A percentile compares a stretch with the other conserved stretches of the same genome.
Evolutionary conservation across 2,113 vertebrate species (phyloP).

Genomic region (Neodontobutis hainanensis): DNA sequence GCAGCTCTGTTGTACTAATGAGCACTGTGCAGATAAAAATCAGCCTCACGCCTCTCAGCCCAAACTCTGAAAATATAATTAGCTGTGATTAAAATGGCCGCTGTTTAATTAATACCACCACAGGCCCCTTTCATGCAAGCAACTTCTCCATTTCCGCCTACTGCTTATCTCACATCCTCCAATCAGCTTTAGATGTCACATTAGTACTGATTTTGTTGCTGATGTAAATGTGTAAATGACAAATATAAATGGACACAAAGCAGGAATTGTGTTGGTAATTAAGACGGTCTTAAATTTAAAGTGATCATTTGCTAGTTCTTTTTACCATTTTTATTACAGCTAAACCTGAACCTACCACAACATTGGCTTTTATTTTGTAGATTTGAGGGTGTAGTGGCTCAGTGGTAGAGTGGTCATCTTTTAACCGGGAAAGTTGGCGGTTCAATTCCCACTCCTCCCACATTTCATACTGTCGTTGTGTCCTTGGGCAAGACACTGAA

Average conservation of each 20-base stretch:
- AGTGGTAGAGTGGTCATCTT: too few relatives aligned
- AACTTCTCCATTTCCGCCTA: slow-evolving; percentile 5
- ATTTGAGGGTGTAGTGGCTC: too few relatives aligned
- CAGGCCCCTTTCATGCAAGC: not conserved
- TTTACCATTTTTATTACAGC: too few relatives aligned
- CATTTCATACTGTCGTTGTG: too few relatives aligned
- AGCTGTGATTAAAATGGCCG: slow-evolving; percentile 11
- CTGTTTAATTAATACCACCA: slow-evolving; percentile 9
- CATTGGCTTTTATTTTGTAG: too few relatives aligned
- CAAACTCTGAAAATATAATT: slow-evolving; percentile 7
- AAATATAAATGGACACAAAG: slow-evolving; percentile 3
- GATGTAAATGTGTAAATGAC: slow-evolving; percentile 8
- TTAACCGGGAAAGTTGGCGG: too few relatives aligned
- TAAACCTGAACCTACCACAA: too few relatives aligned
- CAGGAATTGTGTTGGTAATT: not conserved
- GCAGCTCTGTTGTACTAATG: slow-evolving; percentile 3
- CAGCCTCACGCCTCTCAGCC: not conserved
- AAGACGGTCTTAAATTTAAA: slow-evolving; percentile 8
- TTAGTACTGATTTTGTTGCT: not conserved
- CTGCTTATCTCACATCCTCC: not conserved
- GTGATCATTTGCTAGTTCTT: not conserved
- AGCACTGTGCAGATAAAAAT: slow-evolving; percentile 1
- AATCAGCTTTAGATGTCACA: not conserved
- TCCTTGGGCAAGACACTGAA: too few relatives aligned
- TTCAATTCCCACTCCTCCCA: too few relatives aligned